Conservation (phyloP, 2,888 invertebrate species). For the Chesias legatella region DNA sequence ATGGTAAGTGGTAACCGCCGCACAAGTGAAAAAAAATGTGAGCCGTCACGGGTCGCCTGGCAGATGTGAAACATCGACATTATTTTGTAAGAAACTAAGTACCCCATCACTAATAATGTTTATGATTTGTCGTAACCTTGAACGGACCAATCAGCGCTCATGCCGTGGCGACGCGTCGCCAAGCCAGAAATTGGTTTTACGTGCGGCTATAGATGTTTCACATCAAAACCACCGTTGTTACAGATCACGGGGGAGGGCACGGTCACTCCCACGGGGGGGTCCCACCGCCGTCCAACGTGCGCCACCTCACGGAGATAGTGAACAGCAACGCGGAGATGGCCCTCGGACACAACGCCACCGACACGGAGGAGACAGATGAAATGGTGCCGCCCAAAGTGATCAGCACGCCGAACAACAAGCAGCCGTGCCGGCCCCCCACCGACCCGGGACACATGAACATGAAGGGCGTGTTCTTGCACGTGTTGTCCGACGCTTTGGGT, state of each 20-base stretch:
- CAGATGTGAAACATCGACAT: no score
- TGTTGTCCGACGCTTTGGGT: constrained; percentile 98
- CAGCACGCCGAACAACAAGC: constrained; percentile 52
- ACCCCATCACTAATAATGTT: no score
- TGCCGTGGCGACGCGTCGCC: no score
- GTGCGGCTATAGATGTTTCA: no score
- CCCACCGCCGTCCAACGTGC: constrained; percentile 69
- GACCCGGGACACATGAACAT: constrained; percentile 96
- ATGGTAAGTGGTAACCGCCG: no score
- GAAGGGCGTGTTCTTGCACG: constrained; percentile 99
- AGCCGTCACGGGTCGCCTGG: no score
- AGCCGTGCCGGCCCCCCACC: constrained; percentile 44
- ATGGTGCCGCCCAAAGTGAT: constrained; percentile 64
- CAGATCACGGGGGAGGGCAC: constrained; percentile 88
- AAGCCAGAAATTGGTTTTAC: no score
- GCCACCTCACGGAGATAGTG: constrained; percentile 69
- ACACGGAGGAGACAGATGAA: constrained; percentile 68
- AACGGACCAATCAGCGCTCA: no score
- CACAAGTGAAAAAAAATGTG: no score
- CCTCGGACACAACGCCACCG: constrained; percentile 65
- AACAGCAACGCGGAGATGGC: constrained; percentile 76
- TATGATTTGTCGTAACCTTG: no score
- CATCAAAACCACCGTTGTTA: constrained; percentile 9
- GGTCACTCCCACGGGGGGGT: constrained; percentile 83
- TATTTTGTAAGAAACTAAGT: no score